phyloP scores from a whole-genome alignment of 2,888 invertebrate genomes.

The Urechis unicinctus region DNA sequence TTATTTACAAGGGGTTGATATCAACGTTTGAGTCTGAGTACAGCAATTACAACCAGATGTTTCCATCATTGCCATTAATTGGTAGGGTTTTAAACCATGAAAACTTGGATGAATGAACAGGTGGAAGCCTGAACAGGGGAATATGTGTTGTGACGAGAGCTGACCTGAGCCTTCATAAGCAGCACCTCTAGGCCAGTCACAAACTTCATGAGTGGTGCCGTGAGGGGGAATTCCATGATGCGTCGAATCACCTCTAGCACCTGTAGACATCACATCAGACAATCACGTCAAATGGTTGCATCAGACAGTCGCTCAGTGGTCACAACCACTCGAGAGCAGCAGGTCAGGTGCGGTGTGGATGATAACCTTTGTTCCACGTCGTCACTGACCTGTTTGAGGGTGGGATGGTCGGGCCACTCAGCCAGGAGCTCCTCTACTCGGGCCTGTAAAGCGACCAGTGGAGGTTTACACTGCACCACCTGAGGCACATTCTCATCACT shows the following conservation, averaged over 20 bases:
- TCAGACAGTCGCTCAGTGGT: no score
- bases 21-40: not conserved
- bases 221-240: slow-evolving; percentile 63
- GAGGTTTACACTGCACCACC: slow-evolving; percentile 65
- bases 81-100: no score
- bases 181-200: slow-evolving; percentile 85
- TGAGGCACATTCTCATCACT: slow-evolving; percentile 75
- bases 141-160: not conserved
- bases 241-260: slow-evolving; percentile 45
- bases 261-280: no score
- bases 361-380: not conserved
- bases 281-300: no score
- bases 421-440: slow-evolving; percentile 59
- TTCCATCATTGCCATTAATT: no score
- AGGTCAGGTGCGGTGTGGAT: no score
- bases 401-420: slow-evolving; percentile 88
- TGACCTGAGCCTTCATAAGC: slow-evolving; percentile 61
- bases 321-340: no score
- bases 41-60: no score
- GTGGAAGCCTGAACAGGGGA: not conserved
- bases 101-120: no score
- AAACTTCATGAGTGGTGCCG: slow-evolving; percentile 78
- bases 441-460: slow-evolving; percentile 63
- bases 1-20: not conserved
- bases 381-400: slow-evolving; percentile 65